Evolutionary conservation across 2,113 vertebrate species (phyloP), one percentile per base, ranked within the genome.

Genomic region (Genyomyrus donnyi): DNA sequence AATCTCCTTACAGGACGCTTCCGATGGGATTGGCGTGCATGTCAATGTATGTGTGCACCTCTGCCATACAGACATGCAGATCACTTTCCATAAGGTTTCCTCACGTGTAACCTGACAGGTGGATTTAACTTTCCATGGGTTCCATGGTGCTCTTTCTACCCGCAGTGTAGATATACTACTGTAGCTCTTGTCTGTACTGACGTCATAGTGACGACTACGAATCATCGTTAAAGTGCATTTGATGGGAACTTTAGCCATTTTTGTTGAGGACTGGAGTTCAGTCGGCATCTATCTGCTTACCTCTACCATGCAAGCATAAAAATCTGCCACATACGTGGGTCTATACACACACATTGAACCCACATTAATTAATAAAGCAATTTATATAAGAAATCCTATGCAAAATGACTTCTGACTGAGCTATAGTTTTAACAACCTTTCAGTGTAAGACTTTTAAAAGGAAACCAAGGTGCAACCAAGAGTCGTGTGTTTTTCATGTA

Each of bases 331-430:
- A 3, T 24, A 83, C 17, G 45, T 83, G 19, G 42, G 77, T 83
- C 17, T 83, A 83, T 6, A 21, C 19, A 39, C 35, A 83, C 42
- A 48, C 83, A 53, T 10, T 87, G 48, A 48, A 35, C n/a, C 48
- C 50, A 87, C 15, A 31, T 21, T 87, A 35, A 87, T 87, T 56
- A 86, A 86, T 86, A 56, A 87, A 87, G 85, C 85, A 87, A 87
- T 87, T 52, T 35, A 87, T 86, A 86, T 27, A 9, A 80, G 5
- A 48, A 87, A 87, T 53, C 85, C 85, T 87, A 87, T 87, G 85
- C 85, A 87, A 87, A 35, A 53, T 87, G 48, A 39, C 84, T 49
- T 86, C 84, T 86, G 85, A 87, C 85, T 87, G 50, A 87, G 50
- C 85, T 35, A 86, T 48, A 50, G 24, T 86, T 86, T 48, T 85